Evolutionary conservation across 2,888 invertebrate genomes (phyloP).

Genomic region (Tetranychus piercei): DNA sequence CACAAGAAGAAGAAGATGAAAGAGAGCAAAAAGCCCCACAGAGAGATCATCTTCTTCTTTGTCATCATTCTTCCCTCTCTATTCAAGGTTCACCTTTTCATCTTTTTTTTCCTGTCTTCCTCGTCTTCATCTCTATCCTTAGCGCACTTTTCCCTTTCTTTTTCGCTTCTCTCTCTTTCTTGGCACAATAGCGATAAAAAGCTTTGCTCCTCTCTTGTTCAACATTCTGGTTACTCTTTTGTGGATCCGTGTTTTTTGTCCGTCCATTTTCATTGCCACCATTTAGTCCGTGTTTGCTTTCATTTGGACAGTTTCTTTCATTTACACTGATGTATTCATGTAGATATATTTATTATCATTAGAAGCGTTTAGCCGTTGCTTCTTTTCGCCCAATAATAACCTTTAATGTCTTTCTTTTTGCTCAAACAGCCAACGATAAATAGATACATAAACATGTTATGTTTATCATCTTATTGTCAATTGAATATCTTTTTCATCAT

Average conservation of each 20-base stretch:
- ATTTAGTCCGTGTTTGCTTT: too few relatives aligned
- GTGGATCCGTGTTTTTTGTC: background rate
- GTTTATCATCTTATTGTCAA: conserved; percentile 30
- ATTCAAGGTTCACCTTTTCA: background rate
- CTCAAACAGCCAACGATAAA: background rate
- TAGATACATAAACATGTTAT: background rate
- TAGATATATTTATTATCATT: background rate
- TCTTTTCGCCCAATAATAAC: background rate
- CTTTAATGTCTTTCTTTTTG: background rate
- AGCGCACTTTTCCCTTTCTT: too few relatives aligned
- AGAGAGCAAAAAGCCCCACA: background rate
- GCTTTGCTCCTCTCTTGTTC: too few relatives aligned
- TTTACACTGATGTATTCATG: background rate
- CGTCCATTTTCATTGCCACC: background rate
- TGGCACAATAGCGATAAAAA: too few relatives aligned
- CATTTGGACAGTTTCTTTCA: too few relatives aligned
- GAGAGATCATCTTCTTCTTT: background rate
- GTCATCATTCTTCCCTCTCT: too few relatives aligned
- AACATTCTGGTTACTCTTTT: too few relatives aligned
- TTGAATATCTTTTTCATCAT: too few relatives aligned
- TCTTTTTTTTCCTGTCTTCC: background rate
- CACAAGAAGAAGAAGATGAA: background rate
- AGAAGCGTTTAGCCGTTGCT: background rate
- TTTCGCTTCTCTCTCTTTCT: too few relatives aligned
- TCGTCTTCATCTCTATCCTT: background rate